These are phyloP conservation scores for Pocillopora meandrina DNA, from an alignment of 92 coral and sea anemone genomes.

Conservation along the genomic window DNA sequence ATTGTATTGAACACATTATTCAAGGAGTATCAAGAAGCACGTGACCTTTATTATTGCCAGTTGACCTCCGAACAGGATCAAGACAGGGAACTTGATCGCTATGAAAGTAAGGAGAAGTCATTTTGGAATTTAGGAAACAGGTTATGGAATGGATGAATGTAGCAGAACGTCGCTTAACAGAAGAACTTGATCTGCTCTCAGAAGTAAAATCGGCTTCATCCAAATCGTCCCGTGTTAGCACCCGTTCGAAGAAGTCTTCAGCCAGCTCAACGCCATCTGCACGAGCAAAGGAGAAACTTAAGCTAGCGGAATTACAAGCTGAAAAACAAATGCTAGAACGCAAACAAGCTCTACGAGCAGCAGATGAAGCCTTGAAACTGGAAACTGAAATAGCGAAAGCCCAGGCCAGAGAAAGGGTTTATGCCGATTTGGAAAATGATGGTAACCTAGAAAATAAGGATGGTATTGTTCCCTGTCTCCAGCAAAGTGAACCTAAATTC, in stretches of 20 bases:
- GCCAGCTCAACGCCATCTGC: constrained; percentile 14
- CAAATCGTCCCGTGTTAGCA: constrained; percentile 11
- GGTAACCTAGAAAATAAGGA: constrained; percentile 7
- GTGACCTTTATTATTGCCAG: constrained; percentile 24
- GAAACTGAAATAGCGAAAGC: no score
- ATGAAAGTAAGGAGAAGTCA: constrained; percentile 46
- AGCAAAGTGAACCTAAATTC: constrained; percentile 9
- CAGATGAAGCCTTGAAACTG: no score
- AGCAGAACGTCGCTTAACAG: constrained; percentile 38
- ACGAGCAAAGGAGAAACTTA: constrained; percentile 54
- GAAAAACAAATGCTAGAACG: constrained; percentile 57
- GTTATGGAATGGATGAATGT: constrained; percentile 39
- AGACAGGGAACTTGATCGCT: constrained; percentile 50
- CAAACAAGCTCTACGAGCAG: constrained; percentile 40
- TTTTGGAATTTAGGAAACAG: constrained; percentile 38
- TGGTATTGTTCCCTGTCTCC: background rate
- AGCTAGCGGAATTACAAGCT: constrained; percentile 61
- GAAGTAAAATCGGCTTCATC: constrained; percentile 13
- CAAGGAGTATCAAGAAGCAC: constrained; percentile 31
- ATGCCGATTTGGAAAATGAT: no score
- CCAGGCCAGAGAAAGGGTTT: no score
- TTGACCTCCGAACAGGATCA: constrained; percentile 31
- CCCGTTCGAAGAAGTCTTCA: constrained; percentile 11
- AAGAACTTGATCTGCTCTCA: constrained; percentile 25
- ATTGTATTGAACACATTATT: constrained; percentile 38